These are phyloP conservation scores for Osmoderma eremita DNA, from an alignment of 2,888 invertebrate genomes.

Conservation along the genomic window DNA sequence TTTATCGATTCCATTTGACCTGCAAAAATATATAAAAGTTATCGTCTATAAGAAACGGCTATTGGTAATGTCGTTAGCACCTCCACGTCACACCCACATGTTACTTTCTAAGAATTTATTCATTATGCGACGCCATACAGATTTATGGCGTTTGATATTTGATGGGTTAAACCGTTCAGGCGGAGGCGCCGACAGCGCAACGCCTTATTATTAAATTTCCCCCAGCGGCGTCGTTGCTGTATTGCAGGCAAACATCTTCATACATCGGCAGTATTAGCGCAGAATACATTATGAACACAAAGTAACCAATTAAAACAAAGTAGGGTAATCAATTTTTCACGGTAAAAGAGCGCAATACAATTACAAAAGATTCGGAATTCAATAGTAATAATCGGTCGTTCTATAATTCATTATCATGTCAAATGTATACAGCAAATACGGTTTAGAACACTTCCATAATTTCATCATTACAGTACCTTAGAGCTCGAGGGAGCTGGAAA, in stretches of 20 bases:
- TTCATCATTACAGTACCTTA: too few relatives aligned
- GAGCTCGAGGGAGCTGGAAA: too few relatives aligned
- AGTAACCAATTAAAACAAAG: constrained; percentile 1
- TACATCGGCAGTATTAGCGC: background rate
- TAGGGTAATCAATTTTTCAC: background rate
- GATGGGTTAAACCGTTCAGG: constrained; percentile 35
- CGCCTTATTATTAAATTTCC: constrained; percentile 31
- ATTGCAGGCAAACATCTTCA: constrained; percentile 19
- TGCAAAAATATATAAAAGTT: too few relatives aligned
- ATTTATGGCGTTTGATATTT: constrained; percentile 43
- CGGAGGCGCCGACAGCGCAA: constrained; percentile 5
- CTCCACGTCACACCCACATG: background rate
- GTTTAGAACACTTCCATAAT: too few relatives aligned
- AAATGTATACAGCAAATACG: too few relatives aligned
- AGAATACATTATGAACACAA: background rate
- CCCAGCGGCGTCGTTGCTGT: background rate
- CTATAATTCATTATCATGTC: too few relatives aligned
- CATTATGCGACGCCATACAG: constrained; percentile 35
- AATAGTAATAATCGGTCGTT: too few relatives aligned
- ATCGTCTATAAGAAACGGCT: background rate
- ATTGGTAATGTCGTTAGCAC: background rate
- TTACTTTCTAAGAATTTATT: constrained; percentile 27
- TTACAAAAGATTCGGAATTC: too few relatives aligned
- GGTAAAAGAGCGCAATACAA: too few relatives aligned
- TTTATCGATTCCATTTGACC: too few relatives aligned